phyloP scores from a whole-genome alignment of 2,888 invertebrate species.

The Pseudococcus viburni region DNA sequence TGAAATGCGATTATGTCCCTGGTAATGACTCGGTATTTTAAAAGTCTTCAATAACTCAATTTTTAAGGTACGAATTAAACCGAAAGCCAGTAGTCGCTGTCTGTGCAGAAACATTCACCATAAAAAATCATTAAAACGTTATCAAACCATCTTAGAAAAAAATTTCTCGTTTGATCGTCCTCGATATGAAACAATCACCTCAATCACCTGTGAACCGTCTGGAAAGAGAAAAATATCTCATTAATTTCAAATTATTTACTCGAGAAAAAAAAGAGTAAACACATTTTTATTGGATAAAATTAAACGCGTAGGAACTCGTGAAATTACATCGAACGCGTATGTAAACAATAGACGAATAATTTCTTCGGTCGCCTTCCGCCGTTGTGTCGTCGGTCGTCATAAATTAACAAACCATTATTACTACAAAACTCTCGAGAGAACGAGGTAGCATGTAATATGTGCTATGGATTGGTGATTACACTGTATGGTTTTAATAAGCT shows the following conservation, averaged over 20 bases:
- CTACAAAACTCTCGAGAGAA: background rate
- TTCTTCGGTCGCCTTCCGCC: background rate
- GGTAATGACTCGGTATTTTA: background rate
- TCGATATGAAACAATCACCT: background rate
- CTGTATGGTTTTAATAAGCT: background rate
- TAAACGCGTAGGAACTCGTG: background rate
- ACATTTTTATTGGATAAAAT: background rate
- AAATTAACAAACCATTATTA: constrained; percentile 5
- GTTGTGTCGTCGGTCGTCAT: background rate
- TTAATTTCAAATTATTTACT: background rate
- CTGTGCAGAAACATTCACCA: background rate
- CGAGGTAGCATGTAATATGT: background rate
- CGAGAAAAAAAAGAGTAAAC: background rate
- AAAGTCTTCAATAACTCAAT: background rate
- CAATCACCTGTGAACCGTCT: background rate
- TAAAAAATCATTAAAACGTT: background rate
- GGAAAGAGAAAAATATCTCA: background rate
- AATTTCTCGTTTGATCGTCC: background rate
- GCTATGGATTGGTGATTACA: background rate
- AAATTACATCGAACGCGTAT: constrained; percentile 34
- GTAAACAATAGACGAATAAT: constrained; percentile 34
- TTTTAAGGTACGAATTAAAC: background rate
- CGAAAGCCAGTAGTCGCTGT: background rate
- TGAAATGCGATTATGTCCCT: background rate
- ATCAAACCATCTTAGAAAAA: background rate